Percentiles rank a stretch among this genome's conserved stretches.
phyloP scores from a whole-genome alignment of 2,113 vertebrate species.

The Myiozetetes cayanensis region DNA sequence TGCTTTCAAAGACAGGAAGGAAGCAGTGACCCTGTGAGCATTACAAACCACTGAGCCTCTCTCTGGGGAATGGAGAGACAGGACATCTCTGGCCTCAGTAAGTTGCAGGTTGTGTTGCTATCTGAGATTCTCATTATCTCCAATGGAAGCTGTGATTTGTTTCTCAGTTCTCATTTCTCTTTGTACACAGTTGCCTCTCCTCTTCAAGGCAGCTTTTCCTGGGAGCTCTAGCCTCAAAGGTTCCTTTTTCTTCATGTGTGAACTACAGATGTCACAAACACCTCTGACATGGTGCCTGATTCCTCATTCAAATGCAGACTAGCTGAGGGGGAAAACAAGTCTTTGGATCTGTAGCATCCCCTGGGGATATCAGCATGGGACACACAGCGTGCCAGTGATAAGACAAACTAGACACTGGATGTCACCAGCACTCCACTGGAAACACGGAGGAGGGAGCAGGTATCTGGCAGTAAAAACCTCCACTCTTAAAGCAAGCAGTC shows the following conservation, averaged over 20 bases:
- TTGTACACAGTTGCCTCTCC: slow-evolving; percentile 8
- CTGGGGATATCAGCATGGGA: slow-evolving; percentile 5
- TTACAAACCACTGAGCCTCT: not conserved
- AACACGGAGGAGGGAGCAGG: slow-evolving; percentile 3
- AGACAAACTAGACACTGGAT: slow-evolving; percentile 48
- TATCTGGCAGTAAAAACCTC: slow-evolving; percentile 50
- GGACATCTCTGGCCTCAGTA: not conserved
- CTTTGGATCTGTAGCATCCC: not conserved
- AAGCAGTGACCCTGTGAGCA: not conserved
- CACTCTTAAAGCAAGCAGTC: slow-evolving; percentile 8
- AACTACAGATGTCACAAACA: slow-evolving; percentile 52
- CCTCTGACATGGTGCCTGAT: not conserved
- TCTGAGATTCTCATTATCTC: slow-evolving; percentile 28
- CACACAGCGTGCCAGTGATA: not conserved
- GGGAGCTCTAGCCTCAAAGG: slow-evolving; percentile 39
- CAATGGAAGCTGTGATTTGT: slow-evolving; percentile 44
- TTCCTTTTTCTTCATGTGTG: slow-evolving; percentile 10
- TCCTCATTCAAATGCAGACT: slow-evolving; percentile 54
- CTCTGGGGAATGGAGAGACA: not conserved
- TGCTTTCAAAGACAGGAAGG: not conserved
- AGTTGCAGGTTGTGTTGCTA: not conserved
- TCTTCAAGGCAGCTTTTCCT: slow-evolving; percentile 32
- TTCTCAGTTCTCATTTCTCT: slow-evolving; percentile 40
- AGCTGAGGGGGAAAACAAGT: slow-evolving; percentile 21
- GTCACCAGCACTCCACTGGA: slow-evolving; percentile 46